Evolutionary conservation across 1,140 invertebrate species (phyloP).

Genomic region (Anastatus disparis): DNA sequence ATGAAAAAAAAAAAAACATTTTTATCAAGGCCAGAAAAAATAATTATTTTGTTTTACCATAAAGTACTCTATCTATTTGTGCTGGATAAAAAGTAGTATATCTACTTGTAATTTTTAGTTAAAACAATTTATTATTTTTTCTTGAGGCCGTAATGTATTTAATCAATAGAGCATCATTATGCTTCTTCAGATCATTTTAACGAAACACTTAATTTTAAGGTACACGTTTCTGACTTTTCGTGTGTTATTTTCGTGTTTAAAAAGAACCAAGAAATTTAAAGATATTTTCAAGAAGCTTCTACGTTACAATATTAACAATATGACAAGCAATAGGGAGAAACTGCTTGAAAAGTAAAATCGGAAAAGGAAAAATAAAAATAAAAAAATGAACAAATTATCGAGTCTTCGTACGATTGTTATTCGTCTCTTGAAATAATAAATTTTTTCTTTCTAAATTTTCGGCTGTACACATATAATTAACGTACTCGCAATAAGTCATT

Average conservation of each 20-base stretch:
- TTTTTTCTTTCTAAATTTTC: too few relatives aligned
- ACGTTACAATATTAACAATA: slow-evolving; percentile 3
- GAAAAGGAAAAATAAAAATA: not conserved
- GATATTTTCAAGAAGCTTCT: slow-evolving; percentile 8
- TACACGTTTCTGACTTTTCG: not conserved
- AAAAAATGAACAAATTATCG: not conserved
- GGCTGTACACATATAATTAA: slow-evolving; percentile 3
- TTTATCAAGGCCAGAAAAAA: too few relatives aligned
- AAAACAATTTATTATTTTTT: too few relatives aligned
- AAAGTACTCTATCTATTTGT: too few relatives aligned
- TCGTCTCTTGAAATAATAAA: too few relatives aligned
- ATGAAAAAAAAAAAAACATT: too few relatives aligned
- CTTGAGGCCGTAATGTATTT: too few relatives aligned
- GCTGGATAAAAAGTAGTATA: too few relatives aligned
- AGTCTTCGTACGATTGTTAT: not conserved
- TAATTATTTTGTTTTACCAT: too few relatives aligned
- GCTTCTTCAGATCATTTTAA: not conserved
- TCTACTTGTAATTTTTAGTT: too few relatives aligned
- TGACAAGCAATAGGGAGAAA: not conserved
- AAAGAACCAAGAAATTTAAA: not conserved
- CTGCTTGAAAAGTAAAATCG: not conserved
- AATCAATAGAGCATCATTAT: too few relatives aligned
- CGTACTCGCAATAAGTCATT: not conserved
- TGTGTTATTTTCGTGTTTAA: too few relatives aligned
- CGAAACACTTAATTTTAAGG: not conserved